These are phyloP conservation scores for Philereme transversata DNA, from an alignment of 2,888 invertebrate genomes.

Conservation along the genomic window DNA sequence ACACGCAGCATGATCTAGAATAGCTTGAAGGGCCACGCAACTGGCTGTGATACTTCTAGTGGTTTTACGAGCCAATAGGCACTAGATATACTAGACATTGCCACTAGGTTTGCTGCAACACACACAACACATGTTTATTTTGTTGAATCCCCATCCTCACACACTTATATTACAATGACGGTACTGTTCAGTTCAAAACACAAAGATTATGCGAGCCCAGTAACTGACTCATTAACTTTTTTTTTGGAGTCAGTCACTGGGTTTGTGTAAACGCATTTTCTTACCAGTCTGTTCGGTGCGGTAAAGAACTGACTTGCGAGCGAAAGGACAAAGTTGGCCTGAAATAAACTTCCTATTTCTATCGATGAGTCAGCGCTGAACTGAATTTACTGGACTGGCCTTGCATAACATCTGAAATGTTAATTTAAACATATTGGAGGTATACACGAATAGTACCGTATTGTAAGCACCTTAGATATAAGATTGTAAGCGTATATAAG, in stretches of 20 bases:
- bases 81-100: conserved; percentile 26
- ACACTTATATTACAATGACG: conserved; percentile 11
- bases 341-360: no score
- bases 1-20: conserved; percentile 68
- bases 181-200: conserved; percentile 15
- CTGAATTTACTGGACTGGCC: no score
- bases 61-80: conserved; percentile 22
- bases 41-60: conserved; percentile 42
- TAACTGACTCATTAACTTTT: no score
- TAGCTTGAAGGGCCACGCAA: conserved; percentile 58
- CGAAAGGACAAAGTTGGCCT: no score
- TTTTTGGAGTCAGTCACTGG: no score
- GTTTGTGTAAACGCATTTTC: no score
- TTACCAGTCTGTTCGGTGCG: no score
- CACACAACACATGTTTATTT: conserved; percentile 26
- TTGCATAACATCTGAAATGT: neutral
- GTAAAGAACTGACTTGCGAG: no score
- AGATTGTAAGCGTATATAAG: conserved; percentile 16
- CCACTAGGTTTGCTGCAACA: conserved; percentile 26
- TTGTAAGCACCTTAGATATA: conserved; percentile 19
- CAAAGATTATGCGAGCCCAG: no score
- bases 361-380: no score
- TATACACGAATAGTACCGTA: conserved; percentile 15
- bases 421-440: neutral
- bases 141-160: conserved; percentile 12